Evolutionary conservation across 1,140 invertebrate species (phyloP), one percentile per base, ranked within the genome.

Genomic region (Pseudobourletiella spinata): DNA sequence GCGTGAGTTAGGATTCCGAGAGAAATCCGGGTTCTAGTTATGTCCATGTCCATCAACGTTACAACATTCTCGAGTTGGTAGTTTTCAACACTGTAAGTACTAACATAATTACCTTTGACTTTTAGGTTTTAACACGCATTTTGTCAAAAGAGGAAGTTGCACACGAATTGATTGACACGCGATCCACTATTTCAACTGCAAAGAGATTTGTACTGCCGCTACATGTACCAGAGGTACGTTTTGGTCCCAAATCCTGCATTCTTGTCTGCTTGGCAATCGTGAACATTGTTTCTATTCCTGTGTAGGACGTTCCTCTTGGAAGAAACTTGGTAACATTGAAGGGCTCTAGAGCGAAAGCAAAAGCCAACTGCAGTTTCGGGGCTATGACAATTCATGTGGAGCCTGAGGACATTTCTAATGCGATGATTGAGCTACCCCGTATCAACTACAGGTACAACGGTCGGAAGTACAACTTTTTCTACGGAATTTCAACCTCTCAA

Each of bases 391-490:
- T 69, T 28, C 54, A 69, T 32, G 24, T 56, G 3, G 62, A 44
- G 3, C 64, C 62, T n/a, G 63, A 71, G n/a, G 44, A 55, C 25
- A 59, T 72, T 16, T 48, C 32, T 16, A 51, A 69, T 6, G 48
- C 56, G 2, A 57, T 46, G 35, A 6, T 68, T 6, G 74, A 75
- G 52, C 59, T 78, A 15, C 75, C 76, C 20, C 64, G 72, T 35
- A 76, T 78, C 22, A 76, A 78, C 64, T 77, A 77, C 61, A 63
- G 69, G 26, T 71, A 54, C 55, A 77, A 75, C 68, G 75, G 74
- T 14, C 61, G 69, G 57, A 68, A 72, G 25, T 76, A 77, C 62
- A 66, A 69, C 35, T 77, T 72, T 59, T 64, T 71, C 22, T 77
- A 77, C 57, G 74, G 64, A 42, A 4, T 70, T 16, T 46, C 43